Conservation (phyloP, 2,113 vertebrate genomes). For the Lepus europaeus region DNA sequence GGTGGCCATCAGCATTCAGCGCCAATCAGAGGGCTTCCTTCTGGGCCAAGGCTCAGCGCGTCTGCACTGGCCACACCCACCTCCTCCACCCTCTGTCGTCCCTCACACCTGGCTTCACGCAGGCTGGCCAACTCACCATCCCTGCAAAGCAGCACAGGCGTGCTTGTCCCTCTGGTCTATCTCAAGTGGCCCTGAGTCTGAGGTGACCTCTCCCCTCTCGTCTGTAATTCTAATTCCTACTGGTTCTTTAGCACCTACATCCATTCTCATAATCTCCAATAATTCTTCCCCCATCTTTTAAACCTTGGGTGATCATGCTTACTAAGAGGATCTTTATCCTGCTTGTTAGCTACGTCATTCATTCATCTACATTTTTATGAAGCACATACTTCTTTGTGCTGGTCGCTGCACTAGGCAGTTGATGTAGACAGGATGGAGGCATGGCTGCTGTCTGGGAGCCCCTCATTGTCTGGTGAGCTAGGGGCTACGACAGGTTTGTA, state of each 20-base stretch:
- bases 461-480: neutral
- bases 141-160: neutral
- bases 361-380: neutral
- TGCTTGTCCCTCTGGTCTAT: neutral
- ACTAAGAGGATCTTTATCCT: neutral
- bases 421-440: neutral
- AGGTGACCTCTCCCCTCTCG: neutral
- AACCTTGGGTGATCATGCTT: neutral
- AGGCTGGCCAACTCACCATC: neutral
- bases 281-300: neutral
- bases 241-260: neutral
- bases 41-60: neutral
- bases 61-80: neutral
- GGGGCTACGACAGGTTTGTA: neutral
- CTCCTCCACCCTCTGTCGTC: neutral
- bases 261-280: neutral
- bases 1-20: neutral
- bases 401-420: neutral
- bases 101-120: neutral
- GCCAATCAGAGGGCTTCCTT: neutral
- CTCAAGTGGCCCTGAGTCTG: neutral
- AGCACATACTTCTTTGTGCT: neutral
- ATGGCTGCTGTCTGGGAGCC: neutral
- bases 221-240: neutral
- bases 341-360: neutral